These are phyloP conservation scores for Brachynemurus nebulosus DNA, from an alignment of 2,888 invertebrate genomes.

Conservation along the genomic window DNA sequence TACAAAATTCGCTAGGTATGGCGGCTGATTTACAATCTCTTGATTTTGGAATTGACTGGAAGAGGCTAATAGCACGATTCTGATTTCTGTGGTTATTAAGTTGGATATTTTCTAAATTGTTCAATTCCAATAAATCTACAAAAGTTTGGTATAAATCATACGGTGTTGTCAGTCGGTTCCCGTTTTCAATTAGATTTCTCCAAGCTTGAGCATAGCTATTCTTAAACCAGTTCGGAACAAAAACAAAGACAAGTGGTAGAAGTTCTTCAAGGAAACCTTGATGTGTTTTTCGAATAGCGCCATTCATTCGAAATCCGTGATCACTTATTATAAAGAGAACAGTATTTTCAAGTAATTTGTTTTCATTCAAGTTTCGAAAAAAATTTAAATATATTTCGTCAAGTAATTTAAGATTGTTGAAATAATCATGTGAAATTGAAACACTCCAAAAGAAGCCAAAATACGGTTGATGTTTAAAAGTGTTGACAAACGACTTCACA, in stretches of 20 bases:
- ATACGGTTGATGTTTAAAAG: constrained; percentile 43
- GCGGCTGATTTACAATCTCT: constrained; percentile 65
- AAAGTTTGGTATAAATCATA: constrained; percentile 76
- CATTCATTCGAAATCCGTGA: constrained; percentile 84
- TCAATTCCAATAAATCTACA: constrained; percentile 45
- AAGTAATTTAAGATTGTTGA: constrained; percentile 62
- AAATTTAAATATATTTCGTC: constrained; percentile 50
- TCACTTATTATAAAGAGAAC: constrained; percentile 65
- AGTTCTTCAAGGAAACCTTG: constrained; percentile 81
- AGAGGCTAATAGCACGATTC: constrained; percentile 62
- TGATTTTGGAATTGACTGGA: constrained; percentile 51
- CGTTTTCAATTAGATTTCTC: constrained; percentile 49
- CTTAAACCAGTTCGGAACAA: constrained; percentile 59
- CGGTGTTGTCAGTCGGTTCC: constrained; percentile 61
- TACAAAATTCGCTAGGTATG: constrained; percentile 78
- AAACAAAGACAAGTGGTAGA: constrained; percentile 62
- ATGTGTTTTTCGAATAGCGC: constrained; percentile 65
- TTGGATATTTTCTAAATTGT: constrained; percentile 32
- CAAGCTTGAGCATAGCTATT: constrained; percentile 44
- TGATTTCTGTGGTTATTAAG: too few relatives aligned
- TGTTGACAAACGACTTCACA: constrained; percentile 44
- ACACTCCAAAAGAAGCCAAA: constrained; percentile 80
- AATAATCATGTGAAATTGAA: constrained; percentile 69
- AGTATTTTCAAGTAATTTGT: constrained; percentile 48
- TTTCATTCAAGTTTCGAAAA: constrained; percentile 37